These are phyloP conservation scores for Andricus grossulariae DNA, from an alignment of 1,140 invertebrate species.

Conservation along the genomic window DNA sequence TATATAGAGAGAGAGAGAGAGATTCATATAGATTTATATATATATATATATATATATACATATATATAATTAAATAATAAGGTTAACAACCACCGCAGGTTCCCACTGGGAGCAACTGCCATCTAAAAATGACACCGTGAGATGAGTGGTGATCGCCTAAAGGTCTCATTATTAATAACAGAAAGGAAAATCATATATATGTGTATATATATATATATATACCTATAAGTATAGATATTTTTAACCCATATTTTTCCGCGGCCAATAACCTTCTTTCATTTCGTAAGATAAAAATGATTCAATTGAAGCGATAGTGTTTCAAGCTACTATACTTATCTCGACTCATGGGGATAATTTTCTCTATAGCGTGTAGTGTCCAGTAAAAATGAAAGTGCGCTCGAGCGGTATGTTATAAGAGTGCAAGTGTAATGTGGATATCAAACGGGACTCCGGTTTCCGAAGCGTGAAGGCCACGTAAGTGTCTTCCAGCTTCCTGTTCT, in stretches of 20 bases:
- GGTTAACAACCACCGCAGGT: too few species aligned
- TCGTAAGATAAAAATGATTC: constrained; percentile 1
- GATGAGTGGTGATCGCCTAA: background rate
- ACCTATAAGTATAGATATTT: too few species aligned
- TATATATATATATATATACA: too few species aligned
- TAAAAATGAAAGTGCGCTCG: constrained; percentile 61
- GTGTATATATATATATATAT: too few species aligned
- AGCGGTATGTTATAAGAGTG: constrained; percentile 11
- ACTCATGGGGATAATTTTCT: constrained; percentile 12
- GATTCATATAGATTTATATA: too few species aligned
- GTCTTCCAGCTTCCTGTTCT: constrained; percentile 69
- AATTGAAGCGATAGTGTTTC: background rate
- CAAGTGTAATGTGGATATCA: constrained; percentile 42
- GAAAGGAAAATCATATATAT: too few species aligned
- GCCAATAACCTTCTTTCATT: constrained; percentile 8
- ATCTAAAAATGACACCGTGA: too few species aligned
- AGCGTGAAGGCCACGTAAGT: constrained; percentile 66
- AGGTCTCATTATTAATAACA: background rate
- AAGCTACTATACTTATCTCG: background rate
- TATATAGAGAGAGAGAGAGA: too few species aligned
- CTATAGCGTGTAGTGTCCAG: constrained; percentile 37
- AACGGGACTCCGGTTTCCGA: constrained; percentile 32
- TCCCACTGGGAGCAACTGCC: too few species aligned
- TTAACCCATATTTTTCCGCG: background rate
- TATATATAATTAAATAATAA: too few species aligned